Evolutionary conservation across 2,113 vertebrate genomes (phyloP).

Genomic region (Sigmodon hispidus): DNA sequence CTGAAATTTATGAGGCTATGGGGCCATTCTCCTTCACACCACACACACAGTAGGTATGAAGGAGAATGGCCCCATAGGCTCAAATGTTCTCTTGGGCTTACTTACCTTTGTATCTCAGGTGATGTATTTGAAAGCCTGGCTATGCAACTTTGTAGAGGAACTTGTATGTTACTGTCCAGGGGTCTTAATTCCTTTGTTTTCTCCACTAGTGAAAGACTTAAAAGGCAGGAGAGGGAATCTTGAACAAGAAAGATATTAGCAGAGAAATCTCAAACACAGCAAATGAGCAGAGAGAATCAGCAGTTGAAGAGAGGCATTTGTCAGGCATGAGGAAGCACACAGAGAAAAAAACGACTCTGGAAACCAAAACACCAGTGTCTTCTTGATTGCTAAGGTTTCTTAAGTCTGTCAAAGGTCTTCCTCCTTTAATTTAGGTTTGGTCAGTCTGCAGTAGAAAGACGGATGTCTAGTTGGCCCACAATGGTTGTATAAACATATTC

Average conservation of each 20-base stretch:
- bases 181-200: background rate
- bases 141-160: slow-evolving; percentile 8
- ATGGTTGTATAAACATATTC: background rate
- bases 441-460: background rate
- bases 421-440: background rate
- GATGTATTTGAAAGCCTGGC: background rate
- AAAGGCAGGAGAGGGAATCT: background rate
- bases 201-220: background rate
- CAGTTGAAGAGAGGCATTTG: background rate
- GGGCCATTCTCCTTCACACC: background rate
- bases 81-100: background rate
- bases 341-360: background rate
- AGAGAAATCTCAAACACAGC: background rate
- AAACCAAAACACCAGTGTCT: background rate
- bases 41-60: background rate
- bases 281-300: background rate
- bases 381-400: background rate
- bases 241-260: background rate
- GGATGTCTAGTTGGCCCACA: background rate
- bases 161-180: background rate
- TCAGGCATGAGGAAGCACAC: background rate
- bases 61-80: too few species aligned
- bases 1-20: background rate
- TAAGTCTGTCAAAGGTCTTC: background rate
- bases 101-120: background rate